phyloP scores from a whole-genome alignment of 2,797 vertebrate genomes.

The Scolopax rusticola region DNA sequence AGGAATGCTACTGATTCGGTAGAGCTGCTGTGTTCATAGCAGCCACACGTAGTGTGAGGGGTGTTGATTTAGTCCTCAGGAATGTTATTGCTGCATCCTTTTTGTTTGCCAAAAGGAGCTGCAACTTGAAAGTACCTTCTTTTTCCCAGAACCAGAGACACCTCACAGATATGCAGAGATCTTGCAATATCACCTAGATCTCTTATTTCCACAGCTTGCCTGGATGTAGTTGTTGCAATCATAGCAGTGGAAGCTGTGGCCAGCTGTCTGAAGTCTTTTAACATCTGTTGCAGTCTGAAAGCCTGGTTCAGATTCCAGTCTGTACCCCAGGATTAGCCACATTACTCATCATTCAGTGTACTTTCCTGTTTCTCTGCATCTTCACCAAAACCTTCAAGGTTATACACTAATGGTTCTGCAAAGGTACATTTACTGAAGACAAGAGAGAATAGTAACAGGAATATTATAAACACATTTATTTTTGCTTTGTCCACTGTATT shows the following conservation, averaged over 20 bases:
- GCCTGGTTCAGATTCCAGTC: neutral
- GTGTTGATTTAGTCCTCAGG: neutral
- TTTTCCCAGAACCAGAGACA: neutral
- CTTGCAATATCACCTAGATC: neutral
- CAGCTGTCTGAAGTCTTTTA: constrained; percentile 3
- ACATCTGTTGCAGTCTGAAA: constrained; percentile 37
- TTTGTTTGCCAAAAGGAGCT: neutral
- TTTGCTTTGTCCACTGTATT: neutral
- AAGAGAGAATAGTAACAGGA: neutral
- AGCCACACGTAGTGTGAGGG: accelerated
- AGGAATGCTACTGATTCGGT: neutral
- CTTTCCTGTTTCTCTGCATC: neutral
- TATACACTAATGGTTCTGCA: neutral
- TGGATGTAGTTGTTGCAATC: neutral
- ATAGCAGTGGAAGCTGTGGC: neutral
- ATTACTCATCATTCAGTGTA: neutral
- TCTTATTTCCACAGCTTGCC: neutral
- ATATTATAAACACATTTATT: neutral
- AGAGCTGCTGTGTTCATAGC: neutral
- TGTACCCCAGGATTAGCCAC: neutral
- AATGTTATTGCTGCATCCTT: neutral
- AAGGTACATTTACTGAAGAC: neutral
- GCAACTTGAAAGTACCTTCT: neutral
- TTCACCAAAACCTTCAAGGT: neutral
- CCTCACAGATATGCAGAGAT: neutral